A percentile compares a stretch with the other conserved stretches of the same genome.
These are phyloP conservation scores for Nowickia ferox DNA, from an alignment of 2,888 invertebrate species.

Conservation along the genomic window DNA sequence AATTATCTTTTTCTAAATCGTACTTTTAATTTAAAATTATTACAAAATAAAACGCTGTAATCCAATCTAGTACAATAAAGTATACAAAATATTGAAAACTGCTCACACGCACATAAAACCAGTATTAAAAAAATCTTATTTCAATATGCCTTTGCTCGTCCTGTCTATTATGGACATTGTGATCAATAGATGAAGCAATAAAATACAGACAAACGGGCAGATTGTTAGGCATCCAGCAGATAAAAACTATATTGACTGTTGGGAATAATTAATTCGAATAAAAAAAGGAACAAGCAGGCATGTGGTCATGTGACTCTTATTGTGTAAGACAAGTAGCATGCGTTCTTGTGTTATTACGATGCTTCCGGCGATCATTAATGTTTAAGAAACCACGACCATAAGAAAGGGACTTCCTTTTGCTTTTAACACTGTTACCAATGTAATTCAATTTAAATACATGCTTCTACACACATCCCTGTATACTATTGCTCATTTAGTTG, in stretches of 20 bases:
- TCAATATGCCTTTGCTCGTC: background rate
- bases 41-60: too few species aligned
- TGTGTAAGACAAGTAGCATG: slow-evolving; percentile 58
- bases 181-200: background rate
- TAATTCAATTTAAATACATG: slow-evolving; percentile 9
- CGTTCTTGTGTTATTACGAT: slow-evolving; percentile 16
- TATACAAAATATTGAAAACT: too few species aligned
- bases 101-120: too few species aligned
- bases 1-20: too few species aligned
- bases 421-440: slow-evolving; percentile 22
- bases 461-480: background rate
- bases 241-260: background rate
- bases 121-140: background rate
- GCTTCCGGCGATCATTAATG: slow-evolving; percentile 59
- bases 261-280: background rate
- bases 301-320: background rate
- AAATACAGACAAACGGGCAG: background rate
- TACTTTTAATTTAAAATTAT: too few species aligned
- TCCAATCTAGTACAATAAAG: too few species aligned
- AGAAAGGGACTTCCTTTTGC: slow-evolving; percentile 38
- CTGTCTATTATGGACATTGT: background rate
- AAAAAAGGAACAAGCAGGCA: background rate
- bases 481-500: background rate
- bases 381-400: slow-evolving; percentile 30
- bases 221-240: slow-evolving; percentile 1